Evolutionary conservation across 2,797 vertebrate species (phyloP).

Genomic region (Trachurus trachurus): DNA sequence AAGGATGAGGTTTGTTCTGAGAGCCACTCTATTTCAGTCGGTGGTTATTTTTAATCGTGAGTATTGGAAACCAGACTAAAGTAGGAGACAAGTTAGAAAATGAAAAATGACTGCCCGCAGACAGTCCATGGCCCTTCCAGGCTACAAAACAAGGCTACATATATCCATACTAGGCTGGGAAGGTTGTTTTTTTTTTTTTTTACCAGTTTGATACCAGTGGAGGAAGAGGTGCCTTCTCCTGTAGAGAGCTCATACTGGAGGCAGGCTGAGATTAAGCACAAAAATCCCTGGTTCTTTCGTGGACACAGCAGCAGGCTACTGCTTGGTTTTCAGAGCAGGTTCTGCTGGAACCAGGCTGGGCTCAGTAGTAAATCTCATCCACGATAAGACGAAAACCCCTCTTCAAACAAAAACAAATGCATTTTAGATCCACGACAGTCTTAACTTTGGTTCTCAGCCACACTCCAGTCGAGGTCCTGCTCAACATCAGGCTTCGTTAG

Average conservation of each 20-base stretch:
- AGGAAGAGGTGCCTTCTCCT: conserved; percentile 69
- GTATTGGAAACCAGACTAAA: conserved; percentile 28
- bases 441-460: conserved; percentile 46
- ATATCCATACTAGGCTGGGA: conserved; percentile 12
- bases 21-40: conserved; percentile 23
- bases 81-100: conserved; percentile 26
- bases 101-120: conserved; percentile 23
- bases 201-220: conserved; percentile 40
- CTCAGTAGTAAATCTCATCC: conserved; percentile 62
- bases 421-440: conserved; percentile 36
- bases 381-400: conserved; percentile 12
- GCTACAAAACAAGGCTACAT: conserved; percentile 14
- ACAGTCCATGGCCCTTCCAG: conserved; percentile 21
- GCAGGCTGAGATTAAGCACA: neutral
- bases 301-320: neutral
- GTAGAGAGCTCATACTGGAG: conserved; percentile 17
- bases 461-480: conserved; percentile 29
- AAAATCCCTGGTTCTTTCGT: neutral
- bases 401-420: conserved; percentile 7
- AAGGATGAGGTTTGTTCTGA: conserved; percentile 15
- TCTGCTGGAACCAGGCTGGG: conserved; percentile 15
- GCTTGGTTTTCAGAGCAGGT: conserved; percentile 9
- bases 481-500: conserved; percentile 27
- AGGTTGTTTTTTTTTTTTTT: neutral
- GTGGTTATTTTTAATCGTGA: conserved; percentile 24